Conservation (phyloP, 2,113 vertebrate genomes). For the Gavia stellata region DNA sequence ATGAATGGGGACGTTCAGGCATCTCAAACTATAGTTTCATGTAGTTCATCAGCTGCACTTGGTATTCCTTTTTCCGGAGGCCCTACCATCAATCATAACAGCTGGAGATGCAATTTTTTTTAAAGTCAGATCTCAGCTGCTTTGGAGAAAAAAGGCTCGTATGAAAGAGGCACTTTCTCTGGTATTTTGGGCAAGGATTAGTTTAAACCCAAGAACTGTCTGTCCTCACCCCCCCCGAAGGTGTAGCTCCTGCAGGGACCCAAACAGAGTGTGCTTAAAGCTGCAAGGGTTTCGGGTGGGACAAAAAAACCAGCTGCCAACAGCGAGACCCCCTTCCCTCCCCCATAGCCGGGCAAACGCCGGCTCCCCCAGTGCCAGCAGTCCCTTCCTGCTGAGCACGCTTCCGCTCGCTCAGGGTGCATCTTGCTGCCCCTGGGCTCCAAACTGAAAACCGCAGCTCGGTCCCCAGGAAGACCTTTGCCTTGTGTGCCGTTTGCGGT, state of each 20-base stretch:
- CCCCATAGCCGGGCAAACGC: rapidly evolving
- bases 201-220: not conserved
- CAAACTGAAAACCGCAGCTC: not conserved
- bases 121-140: not conserved
- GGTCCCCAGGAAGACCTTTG: not conserved
- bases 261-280: not conserved
- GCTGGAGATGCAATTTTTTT: not conserved
- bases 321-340: not conserved
- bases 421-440: not conserved
- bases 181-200: not conserved
- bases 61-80: not conserved
- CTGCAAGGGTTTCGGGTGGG: not conserved
- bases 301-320: not conserved
- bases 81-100: not conserved
- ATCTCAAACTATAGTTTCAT: not conserved
- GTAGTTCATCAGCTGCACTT: not conserved
- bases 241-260: not conserved
- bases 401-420: rapidly evolving
- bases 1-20: constrained; percentile 3
- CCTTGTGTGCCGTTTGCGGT: not conserved
- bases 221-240: not conserved
- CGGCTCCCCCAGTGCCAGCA: rapidly evolving
- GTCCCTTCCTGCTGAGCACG: not conserved
- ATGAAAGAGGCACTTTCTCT: not conserved
- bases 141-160: not conserved